A percentile compares a stretch with the other conserved stretches of the same genome.
Conservation (phyloP, 2,113 vertebrate genomes). For the Catharus minimus region DNA sequence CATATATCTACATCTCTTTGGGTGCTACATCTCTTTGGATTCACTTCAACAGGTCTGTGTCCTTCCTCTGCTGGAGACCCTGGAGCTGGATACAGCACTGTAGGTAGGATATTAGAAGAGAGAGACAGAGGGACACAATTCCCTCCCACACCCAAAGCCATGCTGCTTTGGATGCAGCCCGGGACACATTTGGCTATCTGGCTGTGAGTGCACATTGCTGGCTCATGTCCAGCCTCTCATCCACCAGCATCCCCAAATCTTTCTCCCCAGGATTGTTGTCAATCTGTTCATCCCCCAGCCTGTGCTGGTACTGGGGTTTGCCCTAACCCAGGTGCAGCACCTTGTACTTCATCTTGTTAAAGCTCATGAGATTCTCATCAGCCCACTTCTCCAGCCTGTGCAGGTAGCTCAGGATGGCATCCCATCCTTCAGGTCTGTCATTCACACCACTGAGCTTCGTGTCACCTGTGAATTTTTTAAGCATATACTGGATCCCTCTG, state of each 20-base stretch:
- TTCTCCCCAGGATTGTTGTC: neutral
- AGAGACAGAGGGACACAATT: rapidly evolving
- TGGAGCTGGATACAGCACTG: neutral
- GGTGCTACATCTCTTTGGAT: neutral
- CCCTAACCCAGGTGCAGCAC: neutral
- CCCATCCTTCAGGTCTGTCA: neutral
- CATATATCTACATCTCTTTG: neutral
- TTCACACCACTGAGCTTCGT: neutral
- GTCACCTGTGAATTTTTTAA: neutral
- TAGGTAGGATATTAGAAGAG: neutral
- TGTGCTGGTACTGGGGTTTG: rapidly evolving
- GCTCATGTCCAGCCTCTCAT: neutral
- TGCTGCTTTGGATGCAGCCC: rapidly evolving
- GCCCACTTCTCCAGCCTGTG: neutral
- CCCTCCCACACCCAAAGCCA: rapidly evolving
- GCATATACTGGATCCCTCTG: rapidly evolving
- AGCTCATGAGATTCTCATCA: neutral
- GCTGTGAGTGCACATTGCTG: rapidly evolving
- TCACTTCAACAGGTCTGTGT: rapidly evolving
- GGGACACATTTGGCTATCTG: rapidly evolving
- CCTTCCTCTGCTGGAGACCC: neutral
- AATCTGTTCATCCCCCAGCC: rapidly evolving
- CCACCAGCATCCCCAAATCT: rapidly evolving
- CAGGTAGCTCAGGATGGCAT: neutral
- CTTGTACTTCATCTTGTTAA: neutral